Evolutionary conservation across 2,113 vertebrate genomes (phyloP), one percentile per base, ranked within the genome.

Genomic region (Mustela nigripes): DNA sequence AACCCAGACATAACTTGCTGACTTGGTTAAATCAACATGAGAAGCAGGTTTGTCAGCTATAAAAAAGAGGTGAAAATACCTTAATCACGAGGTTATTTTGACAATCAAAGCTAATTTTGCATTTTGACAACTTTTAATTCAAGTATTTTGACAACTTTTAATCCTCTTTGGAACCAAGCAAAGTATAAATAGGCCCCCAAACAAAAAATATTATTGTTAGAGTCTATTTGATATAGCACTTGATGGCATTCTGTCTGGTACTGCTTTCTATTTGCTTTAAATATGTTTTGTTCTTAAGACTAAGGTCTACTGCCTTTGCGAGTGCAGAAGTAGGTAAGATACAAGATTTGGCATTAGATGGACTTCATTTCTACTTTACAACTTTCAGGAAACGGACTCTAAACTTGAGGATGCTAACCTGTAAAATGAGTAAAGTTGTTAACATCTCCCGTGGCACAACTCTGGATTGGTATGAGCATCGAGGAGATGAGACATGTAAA

Each of bases 71-170:
- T n/a, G 5, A 80, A n/a, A 91, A 88, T 31, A 56, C 16, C 36
- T 91, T 86, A 39, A 91, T 53, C 79, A 96, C 10, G 60, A 28
- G 22, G 36, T 83, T 82, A 78, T 36, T 81, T 81, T 33, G 69
- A 91, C 91, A 82, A 82, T 91, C 89, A 80, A 92, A 84, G 84
- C 14, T 67, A 84, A 33, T 53, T 53, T 50, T 53, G n/a, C 80
- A 48, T 45, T 63, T 36, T 97, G 92, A 84, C 12, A 82, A 42
- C 71, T 93, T 80, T 90, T 90, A 95, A 93, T 84, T 50, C 60
- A 84, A 31, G n/a, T 84, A 45, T 45, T 63, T 36, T 97, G 92
- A 84, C 12, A 82, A 42, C 63, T 93, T 80, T 90, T 90, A 95
- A 96, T 84, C 28, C 60, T 79, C 93, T 93, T 26, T 92, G 53